These are phyloP conservation scores for Mesoligia furuncula DNA, from an alignment of 2,888 invertebrate genomes.

Conservation along the genomic window DNA sequence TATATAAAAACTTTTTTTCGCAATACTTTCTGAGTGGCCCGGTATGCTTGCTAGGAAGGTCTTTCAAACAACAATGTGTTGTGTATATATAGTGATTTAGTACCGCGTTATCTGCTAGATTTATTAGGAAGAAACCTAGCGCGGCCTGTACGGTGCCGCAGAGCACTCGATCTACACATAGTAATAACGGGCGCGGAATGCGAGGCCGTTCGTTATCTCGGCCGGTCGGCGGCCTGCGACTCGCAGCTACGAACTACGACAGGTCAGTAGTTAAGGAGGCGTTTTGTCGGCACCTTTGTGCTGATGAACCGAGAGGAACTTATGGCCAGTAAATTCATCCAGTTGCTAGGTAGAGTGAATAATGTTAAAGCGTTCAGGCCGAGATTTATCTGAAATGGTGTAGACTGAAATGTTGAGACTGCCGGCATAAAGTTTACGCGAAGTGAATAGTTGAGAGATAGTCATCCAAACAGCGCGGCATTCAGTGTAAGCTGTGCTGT, in stretches of 20 bases:
- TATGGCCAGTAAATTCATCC: not conserved
- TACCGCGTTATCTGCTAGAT: slow-evolving; percentile 21
- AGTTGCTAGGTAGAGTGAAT: slow-evolving; percentile 9
- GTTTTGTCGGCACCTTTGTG: not conserved
- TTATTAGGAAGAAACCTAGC: slow-evolving; percentile 14
- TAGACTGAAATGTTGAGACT: slow-evolving; percentile 11
- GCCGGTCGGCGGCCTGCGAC: not conserved
- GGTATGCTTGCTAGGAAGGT: not conserved
- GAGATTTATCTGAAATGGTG: not conserved
- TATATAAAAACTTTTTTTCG: too few species aligned
- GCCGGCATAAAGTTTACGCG: slow-evolving; percentile 7
- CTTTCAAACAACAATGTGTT: slow-evolving; percentile 23
- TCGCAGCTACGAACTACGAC: not conserved
- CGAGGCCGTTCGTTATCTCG: slow-evolving; percentile 33
- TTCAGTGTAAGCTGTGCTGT: slow-evolving; percentile 2
- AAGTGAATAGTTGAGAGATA: slow-evolving; percentile 26
- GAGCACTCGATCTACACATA: not conserved
- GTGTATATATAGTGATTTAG: slow-evolving; percentile 31
- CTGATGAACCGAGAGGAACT: slow-evolving; percentile 1
- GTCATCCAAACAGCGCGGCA: slow-evolving; percentile 24
- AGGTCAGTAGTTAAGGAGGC: not conserved
- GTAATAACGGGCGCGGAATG: slow-evolving; percentile 27
- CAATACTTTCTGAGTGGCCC: too few species aligned
- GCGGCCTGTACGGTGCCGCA: not conserved
- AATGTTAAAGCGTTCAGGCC: not conserved